Evolutionary conservation across 2,888 invertebrate genomes (phyloP).

Genomic region (Ochropleura plecta): DNA sequence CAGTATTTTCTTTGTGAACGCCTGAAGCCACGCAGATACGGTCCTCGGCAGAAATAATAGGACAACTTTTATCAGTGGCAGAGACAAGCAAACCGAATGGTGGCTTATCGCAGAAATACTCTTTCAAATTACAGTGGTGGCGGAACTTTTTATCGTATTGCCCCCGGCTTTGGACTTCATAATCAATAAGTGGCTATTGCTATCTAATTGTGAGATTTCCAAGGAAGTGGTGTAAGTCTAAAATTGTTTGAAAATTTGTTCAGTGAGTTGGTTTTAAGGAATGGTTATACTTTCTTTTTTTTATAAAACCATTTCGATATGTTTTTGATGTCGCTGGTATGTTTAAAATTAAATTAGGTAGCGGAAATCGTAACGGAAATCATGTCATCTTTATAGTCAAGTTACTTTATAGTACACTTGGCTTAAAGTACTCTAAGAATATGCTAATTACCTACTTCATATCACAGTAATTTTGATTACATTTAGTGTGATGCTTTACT

Average conservation of each 20-base stretch:
- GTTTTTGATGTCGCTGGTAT: no score
- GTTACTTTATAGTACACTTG: no score
- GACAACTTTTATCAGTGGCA: slow-evolving; percentile 82
- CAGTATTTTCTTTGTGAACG: slow-evolving; percentile 70
- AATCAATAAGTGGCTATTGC: slow-evolving; percentile 78
- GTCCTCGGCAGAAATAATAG: slow-evolving; percentile 80
- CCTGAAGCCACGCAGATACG: slow-evolving; percentile 69
- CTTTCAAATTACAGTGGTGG: slow-evolving; percentile 80
- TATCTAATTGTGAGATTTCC: slow-evolving; percentile 49
- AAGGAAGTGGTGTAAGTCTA: slow-evolving; percentile 52
- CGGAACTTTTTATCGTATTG: slow-evolving; percentile 84
- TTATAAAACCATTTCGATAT: no score
- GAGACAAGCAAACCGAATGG: slow-evolving; percentile 76
- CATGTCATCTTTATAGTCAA: no score
- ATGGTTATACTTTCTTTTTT: neutral
- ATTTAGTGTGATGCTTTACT: no score
- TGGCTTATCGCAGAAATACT: slow-evolving; percentile 79
- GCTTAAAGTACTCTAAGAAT: no score
- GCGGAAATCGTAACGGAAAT: no score
- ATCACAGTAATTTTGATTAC: no score
- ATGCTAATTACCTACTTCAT: no score
- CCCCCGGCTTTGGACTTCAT: slow-evolving; percentile 74
- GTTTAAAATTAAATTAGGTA: no score
- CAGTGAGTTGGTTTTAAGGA: slow-evolving; percentile 30
- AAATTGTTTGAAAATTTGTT: slow-evolving; percentile 30